Evolutionary conservation across 1,140 invertebrate species (phyloP), one percentile per base, ranked within the genome.

Genomic region (Apis laboriosa): DNA sequence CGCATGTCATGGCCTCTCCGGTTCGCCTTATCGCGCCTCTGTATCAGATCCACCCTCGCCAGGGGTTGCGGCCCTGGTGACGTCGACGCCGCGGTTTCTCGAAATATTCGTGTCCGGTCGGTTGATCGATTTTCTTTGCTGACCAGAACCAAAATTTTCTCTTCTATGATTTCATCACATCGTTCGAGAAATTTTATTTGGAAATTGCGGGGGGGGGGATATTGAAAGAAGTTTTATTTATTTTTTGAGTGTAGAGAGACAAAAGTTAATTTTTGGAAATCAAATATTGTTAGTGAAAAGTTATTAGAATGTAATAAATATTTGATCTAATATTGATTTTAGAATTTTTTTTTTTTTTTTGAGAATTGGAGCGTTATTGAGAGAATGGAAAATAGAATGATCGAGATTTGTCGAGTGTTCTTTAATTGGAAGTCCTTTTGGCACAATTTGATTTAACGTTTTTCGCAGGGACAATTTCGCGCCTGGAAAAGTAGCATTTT

Each of bases 11-110:
- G 73, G 63, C 72, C 64, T 76, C 74, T 86, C 78, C 66, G 77
- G 74, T 77, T 64, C 83, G 84, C 61, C 80, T 88, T 88, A 88
- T 88, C 86, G 79, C 80, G 66, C 67, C 80, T 80, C 82, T 56
- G 76, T 61, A 85, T 88, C 86, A 55, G 61, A 85, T 77, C 64
- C 84, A 84, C 86, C 86, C 86, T 82, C 34, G 34, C 34, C 80
- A 75, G 73, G 75, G 83, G 56, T 76, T 77, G 67, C 53, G 55
- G 72, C 55, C 49, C 55, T 68, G 74, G 63, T 49, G 15, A 49
- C 64, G 58, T 58, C 34, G 58, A 19, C 49, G 17, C 19, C 24
- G 24, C 11, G 43, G 17, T 80, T 76, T n/a, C 80, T 56, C 19
- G n/a, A 76, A 77, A 81, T 58, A 60, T 72, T 79, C 34, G 13